These are phyloP conservation scores for Macropis europaea DNA, from an alignment of 2,888 invertebrate genomes.

Conservation along the genomic window DNA sequence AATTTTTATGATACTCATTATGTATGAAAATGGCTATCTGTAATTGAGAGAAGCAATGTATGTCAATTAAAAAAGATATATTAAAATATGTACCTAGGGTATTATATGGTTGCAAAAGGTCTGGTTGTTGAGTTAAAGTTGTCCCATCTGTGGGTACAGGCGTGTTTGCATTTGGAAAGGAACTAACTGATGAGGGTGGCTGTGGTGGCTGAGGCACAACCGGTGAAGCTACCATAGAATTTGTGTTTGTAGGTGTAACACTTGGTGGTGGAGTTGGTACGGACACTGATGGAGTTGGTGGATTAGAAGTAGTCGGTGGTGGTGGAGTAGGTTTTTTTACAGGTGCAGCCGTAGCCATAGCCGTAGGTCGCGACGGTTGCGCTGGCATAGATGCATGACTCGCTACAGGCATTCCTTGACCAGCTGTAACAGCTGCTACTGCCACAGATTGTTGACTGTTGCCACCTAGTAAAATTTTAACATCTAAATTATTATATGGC, in stretches of 20 bases:
- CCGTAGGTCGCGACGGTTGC: slow-evolving; percentile 74
- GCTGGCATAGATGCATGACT: slow-evolving; percentile 78
- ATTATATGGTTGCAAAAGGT: slow-evolving; percentile 76
- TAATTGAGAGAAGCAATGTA: not conserved
- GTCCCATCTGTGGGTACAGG: slow-evolving; percentile 68
- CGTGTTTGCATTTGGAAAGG: slow-evolving; percentile 72
- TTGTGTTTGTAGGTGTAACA: slow-evolving; percentile 74
- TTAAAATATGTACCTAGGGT: slow-evolving; percentile 70
- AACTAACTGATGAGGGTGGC: slow-evolving; percentile 71
- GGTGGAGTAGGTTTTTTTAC: slow-evolving; percentile 76
- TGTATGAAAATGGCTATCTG: not conserved
- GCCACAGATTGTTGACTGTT: slow-evolving; percentile 82
- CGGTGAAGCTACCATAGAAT: slow-evolving; percentile 73
- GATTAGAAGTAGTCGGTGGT: slow-evolving; percentile 69
- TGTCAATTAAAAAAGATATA: not conserved
- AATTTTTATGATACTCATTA: not conserved
- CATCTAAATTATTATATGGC: not conserved
- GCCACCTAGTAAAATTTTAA: slow-evolving; percentile 61
- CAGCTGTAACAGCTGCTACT: slow-evolving; percentile 80
- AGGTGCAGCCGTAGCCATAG: slow-evolving; percentile 78
- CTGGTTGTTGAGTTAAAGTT: slow-evolving; percentile 70
- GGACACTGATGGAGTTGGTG: slow-evolving; percentile 71
- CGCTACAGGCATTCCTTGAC: slow-evolving; percentile 75
- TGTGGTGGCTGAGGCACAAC: slow-evolving; percentile 72
- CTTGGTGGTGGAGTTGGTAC: slow-evolving; percentile 76